These are phyloP conservation scores for Lasioglossum leucozonium DNA, from an alignment of 2,888 invertebrate genomes.

Conservation along the genomic window DNA sequence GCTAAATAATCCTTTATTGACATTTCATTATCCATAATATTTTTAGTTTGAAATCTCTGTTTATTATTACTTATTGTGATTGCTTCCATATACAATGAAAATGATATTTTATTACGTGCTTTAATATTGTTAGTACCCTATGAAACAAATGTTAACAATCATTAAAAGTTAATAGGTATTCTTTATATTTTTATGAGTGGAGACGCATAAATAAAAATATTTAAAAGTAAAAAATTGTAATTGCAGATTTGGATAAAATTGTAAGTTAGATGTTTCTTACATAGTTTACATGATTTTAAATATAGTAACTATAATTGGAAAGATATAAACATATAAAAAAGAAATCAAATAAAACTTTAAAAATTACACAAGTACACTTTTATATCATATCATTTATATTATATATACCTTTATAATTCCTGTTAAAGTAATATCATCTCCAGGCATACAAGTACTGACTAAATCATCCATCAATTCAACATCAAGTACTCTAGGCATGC, in stretches of 20 bases:
- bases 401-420: constrained; percentile 92
- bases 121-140: constrained; percentile 87
- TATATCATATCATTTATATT: background rate
- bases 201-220: background rate
- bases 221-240: background rate
- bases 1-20: constrained; percentile 91
- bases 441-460: constrained; percentile 93
- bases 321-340: background rate
- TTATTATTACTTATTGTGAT: constrained; percentile 91
- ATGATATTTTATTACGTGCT: constrained; percentile 87
- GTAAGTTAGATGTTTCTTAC: too few relatives aligned
- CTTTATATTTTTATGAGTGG: background rate
- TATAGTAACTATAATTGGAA: background rate
- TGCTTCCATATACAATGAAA: constrained; percentile 92
- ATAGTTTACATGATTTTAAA: too few relatives aligned
- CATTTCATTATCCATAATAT: constrained; percentile 87
- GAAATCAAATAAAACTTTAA: background rate
- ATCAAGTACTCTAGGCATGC: constrained; percentile 92
- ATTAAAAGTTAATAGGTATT: background rate
- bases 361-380: too few relatives aligned
- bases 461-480: constrained; percentile 93
- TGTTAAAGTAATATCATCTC: constrained; percentile 94
- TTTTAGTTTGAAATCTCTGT: constrained; percentile 86
- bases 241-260: too few relatives aligned
- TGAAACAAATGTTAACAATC: constrained; percentile 78